Conservation (phyloP, 2,888 invertebrate genomes). For the Hetaerina titia region DNA sequence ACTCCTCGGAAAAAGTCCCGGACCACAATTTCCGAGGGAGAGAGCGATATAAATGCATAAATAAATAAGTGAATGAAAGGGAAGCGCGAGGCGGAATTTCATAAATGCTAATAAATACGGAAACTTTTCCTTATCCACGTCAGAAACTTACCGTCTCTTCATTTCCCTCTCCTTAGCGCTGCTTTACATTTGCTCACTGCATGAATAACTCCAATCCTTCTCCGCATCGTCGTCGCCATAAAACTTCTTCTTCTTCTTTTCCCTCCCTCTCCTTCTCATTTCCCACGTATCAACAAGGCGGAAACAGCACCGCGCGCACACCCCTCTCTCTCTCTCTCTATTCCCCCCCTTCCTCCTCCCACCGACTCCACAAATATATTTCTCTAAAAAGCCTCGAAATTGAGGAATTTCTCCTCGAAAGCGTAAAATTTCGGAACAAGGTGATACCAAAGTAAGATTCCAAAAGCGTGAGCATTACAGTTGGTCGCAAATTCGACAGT, state of each 20-base stretch:
- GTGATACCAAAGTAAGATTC: too few relatives aligned
- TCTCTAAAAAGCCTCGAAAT: not conserved
- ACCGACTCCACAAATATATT: not conserved
- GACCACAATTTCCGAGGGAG: not conserved
- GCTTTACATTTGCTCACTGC: constrained; percentile 29
- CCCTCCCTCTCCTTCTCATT: not conserved
- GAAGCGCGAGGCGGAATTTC: not conserved
- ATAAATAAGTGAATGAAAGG: not conserved
- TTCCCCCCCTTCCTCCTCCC: not conserved
- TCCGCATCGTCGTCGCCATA: not conserved
- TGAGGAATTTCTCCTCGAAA: not conserved
- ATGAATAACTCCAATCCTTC: constrained; percentile 49
- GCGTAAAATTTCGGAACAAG: not conserved
- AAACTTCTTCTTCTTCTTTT: not conserved
- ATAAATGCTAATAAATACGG: constrained; percentile 47
- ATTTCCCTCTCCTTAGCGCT: not conserved
- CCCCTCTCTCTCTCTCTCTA: not conserved
- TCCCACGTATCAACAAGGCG: not conserved
- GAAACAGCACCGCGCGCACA: too few relatives aligned
- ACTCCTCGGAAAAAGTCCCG: not conserved
- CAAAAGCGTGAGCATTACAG: too few relatives aligned
- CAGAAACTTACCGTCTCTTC: constrained; percentile 36
- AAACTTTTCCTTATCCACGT: constrained; percentile 63
- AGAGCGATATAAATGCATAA: constrained; percentile 24
- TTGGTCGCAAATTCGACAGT: too few relatives aligned